Base-by-base conservation (phyloP, 2,888 invertebrate genomes). In the Microctonus hyperodae region DNA sequence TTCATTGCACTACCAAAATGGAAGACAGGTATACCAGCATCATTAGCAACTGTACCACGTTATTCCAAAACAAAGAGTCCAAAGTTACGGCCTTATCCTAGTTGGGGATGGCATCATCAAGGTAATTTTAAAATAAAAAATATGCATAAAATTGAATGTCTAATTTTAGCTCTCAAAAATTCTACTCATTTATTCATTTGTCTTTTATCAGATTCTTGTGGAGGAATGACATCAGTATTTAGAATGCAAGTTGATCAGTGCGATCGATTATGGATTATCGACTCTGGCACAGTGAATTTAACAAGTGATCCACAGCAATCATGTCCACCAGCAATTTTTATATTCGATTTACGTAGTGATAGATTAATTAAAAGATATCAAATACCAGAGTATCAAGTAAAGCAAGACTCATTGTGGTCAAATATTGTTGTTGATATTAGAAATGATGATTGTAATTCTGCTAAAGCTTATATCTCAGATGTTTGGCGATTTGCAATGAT, bases 1-100 rank as follows among this genome's bases (percentile, higher is more conserved):
- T 95, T 92, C 83, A 85, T 95, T 1, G 91, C 92, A 1, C 84
- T 93, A 60, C 94, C 94, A 0, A 89, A 91, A 70, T 93, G 92
- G 93, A 89, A 90, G 63, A 84, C 86, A 33, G 93, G 93, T 0
- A 89, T 92, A 0, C 93, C 93, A 0, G 92, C 90, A 0, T 92
- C 92, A 0, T 82, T 94, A 48, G 89, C 90, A 0, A 90, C 90
- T 0, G 80, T 93, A 0, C 88, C 91, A 0, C 87, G 88, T 64
- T 84, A 86, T 0, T 88, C 91, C 0, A 87, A 85, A 4, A 84
- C 81, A 67, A 78, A 82, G n/a, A 87, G 86, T 63, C 93, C 94
- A 0, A 85, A 86, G 9, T 84, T 94, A 16, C 86, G 83, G 33
- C 94, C 94, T 0, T 94, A 93, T 82, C 94, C 94, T 0, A 87